Conservation (phyloP, 2,797 vertebrate species). For the Hirundo rustica region DNA sequence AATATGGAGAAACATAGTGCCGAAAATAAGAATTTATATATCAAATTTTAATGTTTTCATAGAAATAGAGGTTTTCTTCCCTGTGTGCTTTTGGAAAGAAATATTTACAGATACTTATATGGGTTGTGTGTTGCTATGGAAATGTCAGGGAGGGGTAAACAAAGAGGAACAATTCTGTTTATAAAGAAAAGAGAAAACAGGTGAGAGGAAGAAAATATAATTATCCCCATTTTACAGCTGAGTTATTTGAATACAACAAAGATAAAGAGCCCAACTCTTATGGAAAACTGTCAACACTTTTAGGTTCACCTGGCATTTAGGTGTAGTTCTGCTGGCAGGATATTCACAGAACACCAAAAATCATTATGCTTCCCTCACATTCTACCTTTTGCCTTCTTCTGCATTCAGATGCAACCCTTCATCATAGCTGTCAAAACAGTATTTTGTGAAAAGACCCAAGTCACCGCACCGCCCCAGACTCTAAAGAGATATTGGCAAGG, state of each 20-base stretch:
- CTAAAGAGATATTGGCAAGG: background rate
- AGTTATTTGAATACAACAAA: background rate
- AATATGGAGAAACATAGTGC: background rate
- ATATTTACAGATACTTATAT: background rate
- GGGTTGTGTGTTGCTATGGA: constrained; percentile 39
- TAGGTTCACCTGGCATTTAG: background rate
- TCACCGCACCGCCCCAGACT: background rate
- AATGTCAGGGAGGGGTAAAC: constrained; percentile 3
- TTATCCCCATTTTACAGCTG: background rate
- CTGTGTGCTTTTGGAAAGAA: background rate
- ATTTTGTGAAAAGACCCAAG: background rate
- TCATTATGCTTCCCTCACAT: background rate
- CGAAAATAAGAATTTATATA: background rate
- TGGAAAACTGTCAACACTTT: constrained; percentile 11
- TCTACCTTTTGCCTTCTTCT: background rate
- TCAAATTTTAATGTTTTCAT: background rate
- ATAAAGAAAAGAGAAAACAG: constrained; percentile 10
- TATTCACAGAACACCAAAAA: background rate
- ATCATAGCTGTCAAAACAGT: background rate
- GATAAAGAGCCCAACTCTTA: background rate
- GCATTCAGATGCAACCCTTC: background rate
- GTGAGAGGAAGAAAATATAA: constrained; percentile 21
- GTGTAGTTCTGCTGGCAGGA: background rate
- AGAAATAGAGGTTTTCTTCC: background rate
- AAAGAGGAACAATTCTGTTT: constrained; percentile 3